Evolutionary conservation across 2,888 invertebrate genomes (phyloP).

Genomic region (Germaria angustata): DNA sequence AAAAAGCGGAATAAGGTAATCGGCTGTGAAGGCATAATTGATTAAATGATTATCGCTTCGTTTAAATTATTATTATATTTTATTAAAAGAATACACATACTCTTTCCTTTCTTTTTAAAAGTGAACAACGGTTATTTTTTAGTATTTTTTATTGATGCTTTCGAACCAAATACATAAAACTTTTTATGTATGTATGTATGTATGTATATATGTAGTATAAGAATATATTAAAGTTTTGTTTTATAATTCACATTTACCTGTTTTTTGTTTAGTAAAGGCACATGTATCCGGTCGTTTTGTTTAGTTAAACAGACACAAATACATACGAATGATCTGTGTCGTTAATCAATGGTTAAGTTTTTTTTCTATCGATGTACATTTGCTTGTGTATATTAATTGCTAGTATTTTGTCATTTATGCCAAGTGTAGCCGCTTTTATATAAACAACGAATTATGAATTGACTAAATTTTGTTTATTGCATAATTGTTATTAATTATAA

Average conservation of each 20-base stretch:
- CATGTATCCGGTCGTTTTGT: conserved; percentile 53
- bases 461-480: conserved; percentile 1
- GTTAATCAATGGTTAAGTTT: conserved; percentile 11
- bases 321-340: conserved; percentile 24
- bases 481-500: conserved; percentile 19
- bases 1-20: not conserved
- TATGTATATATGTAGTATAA: not conserved
- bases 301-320: not conserved
- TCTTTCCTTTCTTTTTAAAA: not conserved
- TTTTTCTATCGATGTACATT: not conserved
- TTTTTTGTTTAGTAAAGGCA: conserved; percentile 49
- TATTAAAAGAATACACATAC: conserved; percentile 6
- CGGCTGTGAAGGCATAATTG: not conserved
- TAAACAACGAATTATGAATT: conserved; percentile 14
- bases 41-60: conserved; percentile 14
- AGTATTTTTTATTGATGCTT: not conserved
- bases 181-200: too few relatives aligned
- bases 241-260: conserved; percentile 35
- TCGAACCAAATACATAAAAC: conserved; percentile 6
- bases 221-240: conserved; percentile 21
- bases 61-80: not conserved
- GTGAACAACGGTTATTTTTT: conserved; percentile 34
- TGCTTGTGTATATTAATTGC: conserved; percentile 4
- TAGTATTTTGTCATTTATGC: conserved; percentile 30
- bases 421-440: conserved; percentile 38